Conservation (phyloP, 1,140 invertebrate genomes). For the Teleopsis dalmanni region DNA sequence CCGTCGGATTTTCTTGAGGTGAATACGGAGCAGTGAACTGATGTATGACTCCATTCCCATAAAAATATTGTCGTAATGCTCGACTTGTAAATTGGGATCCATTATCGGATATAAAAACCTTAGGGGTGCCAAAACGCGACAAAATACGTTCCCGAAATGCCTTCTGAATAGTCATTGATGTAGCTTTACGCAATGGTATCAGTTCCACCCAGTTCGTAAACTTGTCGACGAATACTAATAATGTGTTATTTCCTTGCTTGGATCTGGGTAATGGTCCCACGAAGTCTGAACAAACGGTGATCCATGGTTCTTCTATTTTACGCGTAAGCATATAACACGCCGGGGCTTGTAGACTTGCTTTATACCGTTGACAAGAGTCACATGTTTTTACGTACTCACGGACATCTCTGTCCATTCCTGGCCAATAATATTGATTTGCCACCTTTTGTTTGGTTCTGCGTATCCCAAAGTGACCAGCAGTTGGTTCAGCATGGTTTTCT, state of each 20-base stretch:
- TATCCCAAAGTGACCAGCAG: slow-evolving; percentile 26
- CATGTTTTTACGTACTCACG: slow-evolving; percentile 21
- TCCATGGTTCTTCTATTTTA: neutral
- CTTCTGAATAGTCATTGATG: too few species aligned
- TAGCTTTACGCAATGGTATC: slow-evolving; percentile 3
- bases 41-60: too few species aligned
- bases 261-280: slow-evolving; percentile 4
- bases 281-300: neutral
- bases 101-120: too few species aligned
- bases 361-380: slow-evolving; percentile 25
- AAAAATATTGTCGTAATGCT: too few species aligned
- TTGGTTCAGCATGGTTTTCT: slow-evolving; percentile 23
- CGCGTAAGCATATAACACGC: too few species aligned
- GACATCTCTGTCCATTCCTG: slow-evolving; percentile 23
- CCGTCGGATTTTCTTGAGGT: too few species aligned
- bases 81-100: too few species aligned
- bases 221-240: slow-evolving; percentile 3
- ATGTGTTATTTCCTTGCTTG: slow-evolving; percentile 2
- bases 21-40: too few species aligned
- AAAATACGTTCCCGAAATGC: too few species aligned
- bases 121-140: too few species aligned
- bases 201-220: slow-evolving; percentile 9
- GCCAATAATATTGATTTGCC: slow-evolving; percentile 25
- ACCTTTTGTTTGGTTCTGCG: slow-evolving; percentile 22
- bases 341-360: slow-evolving; percentile 24